Conservation (phyloP, 2,797 vertebrate species). For the Hirundo rustica region DNA sequence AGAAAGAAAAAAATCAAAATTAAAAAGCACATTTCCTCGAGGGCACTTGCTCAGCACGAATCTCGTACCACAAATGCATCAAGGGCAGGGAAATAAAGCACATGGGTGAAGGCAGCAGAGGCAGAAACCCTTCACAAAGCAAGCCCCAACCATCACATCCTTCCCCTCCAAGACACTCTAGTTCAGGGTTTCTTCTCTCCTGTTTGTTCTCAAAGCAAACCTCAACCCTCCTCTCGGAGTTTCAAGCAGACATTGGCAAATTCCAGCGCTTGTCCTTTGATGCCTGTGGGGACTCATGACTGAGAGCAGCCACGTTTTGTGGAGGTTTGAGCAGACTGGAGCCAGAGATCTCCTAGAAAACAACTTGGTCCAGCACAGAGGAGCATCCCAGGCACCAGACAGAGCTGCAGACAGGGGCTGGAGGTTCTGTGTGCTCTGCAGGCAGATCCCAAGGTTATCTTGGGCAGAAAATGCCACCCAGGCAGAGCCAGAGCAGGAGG, state of each 20-base stretch:
- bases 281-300: background rate
- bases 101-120: accelerated
- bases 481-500: background rate
- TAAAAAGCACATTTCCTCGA: background rate
- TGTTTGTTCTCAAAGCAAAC: background rate
- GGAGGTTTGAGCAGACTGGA: background rate
- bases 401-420: background rate
- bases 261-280: background rate
- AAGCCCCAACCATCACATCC: background rate
- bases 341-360: background rate
- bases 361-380: background rate
- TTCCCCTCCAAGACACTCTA: background rate
- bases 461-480: background rate
- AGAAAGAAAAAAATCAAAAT: background rate
- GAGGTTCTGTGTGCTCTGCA: background rate
- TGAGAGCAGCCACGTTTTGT: accelerated
- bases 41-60: background rate
- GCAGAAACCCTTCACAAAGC: background rate
- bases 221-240: background rate
- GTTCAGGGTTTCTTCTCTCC: background rate
- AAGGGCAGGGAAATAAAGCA: background rate
- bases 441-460: background rate
- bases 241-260: background rate
- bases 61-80: accelerated
- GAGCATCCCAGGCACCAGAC: background rate